These are phyloP conservation scores for Agriopis marginaria DNA, from an alignment of 2,888 invertebrate genomes.

Conservation along the genomic window DNA sequence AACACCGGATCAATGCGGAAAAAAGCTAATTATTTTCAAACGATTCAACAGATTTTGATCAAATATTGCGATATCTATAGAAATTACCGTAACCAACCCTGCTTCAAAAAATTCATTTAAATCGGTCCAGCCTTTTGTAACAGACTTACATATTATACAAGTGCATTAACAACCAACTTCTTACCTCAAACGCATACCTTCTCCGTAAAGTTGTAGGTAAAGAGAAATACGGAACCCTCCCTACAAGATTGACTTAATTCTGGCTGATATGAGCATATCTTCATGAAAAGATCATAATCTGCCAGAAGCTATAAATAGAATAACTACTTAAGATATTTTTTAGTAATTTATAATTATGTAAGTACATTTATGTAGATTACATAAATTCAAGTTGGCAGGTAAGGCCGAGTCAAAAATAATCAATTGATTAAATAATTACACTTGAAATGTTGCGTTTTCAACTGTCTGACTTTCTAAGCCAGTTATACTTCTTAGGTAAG, in stretches of 20 bases:
- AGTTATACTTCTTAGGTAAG: neutral
- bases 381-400: neutral
- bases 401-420: neutral
- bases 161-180: too few relatives aligned
- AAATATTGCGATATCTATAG: too few relatives aligned
- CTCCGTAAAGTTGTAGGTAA: neutral
- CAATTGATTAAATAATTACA: neutral
- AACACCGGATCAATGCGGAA: too few relatives aligned
- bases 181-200: too few relatives aligned
- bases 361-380: neutral
- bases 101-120: too few relatives aligned
- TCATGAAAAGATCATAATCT: neutral
- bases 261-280: neutral
- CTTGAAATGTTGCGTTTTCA: slow-evolving; percentile 1
- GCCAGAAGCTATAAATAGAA: neutral
- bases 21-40: neutral
- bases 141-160: too few relatives aligned
- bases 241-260: neutral
- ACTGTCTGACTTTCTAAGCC: neutral
- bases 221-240: neutral
- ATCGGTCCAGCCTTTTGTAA: too few relatives aligned
- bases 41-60: neutral
- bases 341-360: neutral
- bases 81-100: too few relatives aligned
- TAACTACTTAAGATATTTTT: neutral